Evolutionary conservation across 2,113 vertebrate species (phyloP).

Genomic region (Rhea pennata): DNA sequence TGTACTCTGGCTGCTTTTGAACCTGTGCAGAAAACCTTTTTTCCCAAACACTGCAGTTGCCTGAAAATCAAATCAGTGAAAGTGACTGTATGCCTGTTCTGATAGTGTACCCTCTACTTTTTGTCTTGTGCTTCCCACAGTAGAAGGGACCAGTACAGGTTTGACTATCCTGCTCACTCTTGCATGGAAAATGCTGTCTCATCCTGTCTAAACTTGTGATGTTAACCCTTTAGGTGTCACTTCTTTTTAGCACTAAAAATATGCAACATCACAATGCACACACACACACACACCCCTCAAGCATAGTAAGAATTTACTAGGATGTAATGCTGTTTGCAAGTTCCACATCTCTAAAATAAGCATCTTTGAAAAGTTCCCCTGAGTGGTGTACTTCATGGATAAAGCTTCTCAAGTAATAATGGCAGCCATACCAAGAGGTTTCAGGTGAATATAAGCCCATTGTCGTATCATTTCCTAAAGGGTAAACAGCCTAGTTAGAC

Average conservation of each 20-base stretch:
- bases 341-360: background rate
- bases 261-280: background rate
- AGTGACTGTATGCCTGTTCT: conserved; percentile 33
- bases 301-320: background rate
- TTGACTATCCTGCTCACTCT: conserved; percentile 73
- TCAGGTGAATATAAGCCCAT: background rate
- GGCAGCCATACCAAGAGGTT: background rate
- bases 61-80: conserved; percentile 18
- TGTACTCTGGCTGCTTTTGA: background rate
- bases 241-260: conserved; percentile 8
- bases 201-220: conserved; percentile 52
- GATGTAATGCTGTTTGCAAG: conserved; percentile 2
- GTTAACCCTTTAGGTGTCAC: conserved; percentile 62
- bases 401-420: background rate
- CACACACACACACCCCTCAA: background rate
- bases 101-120: conserved; percentile 68
- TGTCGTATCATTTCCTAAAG: background rate
- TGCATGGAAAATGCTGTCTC: conserved; percentile 65
- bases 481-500: conserved; percentile 56
- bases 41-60: background rate
- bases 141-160: conserved; percentile 76
- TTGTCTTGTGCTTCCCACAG: conserved; percentile 72
- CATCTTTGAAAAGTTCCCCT: background rate
- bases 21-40: background rate
- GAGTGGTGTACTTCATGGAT: background rate